Base-by-base conservation (phyloP, 2,797 vertebrate genomes). In the Phyllotis vaccarum region DNA sequence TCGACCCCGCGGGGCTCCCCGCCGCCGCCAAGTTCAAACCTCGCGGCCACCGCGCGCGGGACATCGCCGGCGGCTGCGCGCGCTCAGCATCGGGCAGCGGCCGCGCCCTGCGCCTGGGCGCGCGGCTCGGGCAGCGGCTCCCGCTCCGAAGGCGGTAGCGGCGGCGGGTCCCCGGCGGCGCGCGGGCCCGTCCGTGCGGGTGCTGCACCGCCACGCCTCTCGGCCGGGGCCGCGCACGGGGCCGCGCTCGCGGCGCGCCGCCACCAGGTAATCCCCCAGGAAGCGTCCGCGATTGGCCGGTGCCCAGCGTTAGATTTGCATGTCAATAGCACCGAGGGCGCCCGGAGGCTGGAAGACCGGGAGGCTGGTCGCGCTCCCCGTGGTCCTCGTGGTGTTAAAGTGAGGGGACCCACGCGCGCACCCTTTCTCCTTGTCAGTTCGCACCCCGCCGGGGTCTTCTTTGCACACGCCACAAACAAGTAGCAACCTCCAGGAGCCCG, bases 191-290 rank as follows among this genome's bases (percentile, higher is more conserved):
- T 37, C 89, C 76, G 62, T 46, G 90, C 85, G 12, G 68, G 34
- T 49, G 90, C 86, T 14, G 27, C 66, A 6, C 49, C 31, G 19
- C 93, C 89, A 56, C 91, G 68, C 94, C 94, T 85, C 91, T 93
- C 34, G 9, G 46, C 86, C 56, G 82, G 37, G 81, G 49, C 54
- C 54, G 90, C 78, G 80, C 78, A 34, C 43, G 56, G 10, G 93
- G 29, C 82, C 81, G 82, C 93, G 49, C 90, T 17, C 54, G 16
- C 43, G 4, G 85, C 89, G 92, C 95, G 96, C 93, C 31, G 94
- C 95, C 90, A 75, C 96, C 98, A 98, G 98, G 98, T 98, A 98
- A 98, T 98, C 98, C 97, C 97, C 82, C 95, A 90, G 96, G 96
- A 88, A 92, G 96, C 94, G 40, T 16, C 68, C 12, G 37, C 70